Conservation (phyloP, 2,888 invertebrate species). For the Lepidocyrtinus sp. region DNA sequence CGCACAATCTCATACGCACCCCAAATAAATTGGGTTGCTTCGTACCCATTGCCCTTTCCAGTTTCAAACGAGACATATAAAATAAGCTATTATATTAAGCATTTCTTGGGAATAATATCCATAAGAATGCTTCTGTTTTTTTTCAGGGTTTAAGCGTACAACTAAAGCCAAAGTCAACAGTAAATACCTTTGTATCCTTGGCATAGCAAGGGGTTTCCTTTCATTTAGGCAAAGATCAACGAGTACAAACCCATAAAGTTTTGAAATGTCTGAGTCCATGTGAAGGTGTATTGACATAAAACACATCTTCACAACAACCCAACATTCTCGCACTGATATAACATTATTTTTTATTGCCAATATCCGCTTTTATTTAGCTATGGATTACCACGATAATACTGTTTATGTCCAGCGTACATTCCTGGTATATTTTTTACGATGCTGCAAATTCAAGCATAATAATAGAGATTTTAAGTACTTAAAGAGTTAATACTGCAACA, state of each 20-base stretch:
- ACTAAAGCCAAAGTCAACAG: conserved; percentile 4
- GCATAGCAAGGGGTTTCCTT: background rate
- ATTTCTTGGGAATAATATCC: background rate
- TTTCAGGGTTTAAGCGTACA: too few species aligned
- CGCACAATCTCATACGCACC: conserved; percentile 46
- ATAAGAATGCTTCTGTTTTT: background rate
- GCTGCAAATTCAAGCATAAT: too few species aligned
- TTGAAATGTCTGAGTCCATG: too few species aligned
- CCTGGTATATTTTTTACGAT: too few species aligned
- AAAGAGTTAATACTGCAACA: background rate
- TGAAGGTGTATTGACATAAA: too few species aligned
- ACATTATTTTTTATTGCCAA: too few species aligned
- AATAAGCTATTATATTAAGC: background rate
- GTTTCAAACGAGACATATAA: background rate
- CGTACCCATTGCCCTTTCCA: conserved; percentile 54
- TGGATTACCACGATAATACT: too few species aligned
- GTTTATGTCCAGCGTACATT: too few species aligned
- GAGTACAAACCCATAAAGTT: conserved; percentile 40
- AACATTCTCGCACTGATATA: too few species aligned
- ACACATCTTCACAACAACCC: too few species aligned
- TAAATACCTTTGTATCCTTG: background rate
- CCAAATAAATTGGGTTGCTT: conserved; percentile 24
- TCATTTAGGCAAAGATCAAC: background rate
- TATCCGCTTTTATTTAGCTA: too few species aligned
- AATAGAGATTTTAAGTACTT: too few species aligned